Evolutionary conservation across 2,888 invertebrate genomes (phyloP).

Genomic region (Lasioglossum marginatum): DNA sequence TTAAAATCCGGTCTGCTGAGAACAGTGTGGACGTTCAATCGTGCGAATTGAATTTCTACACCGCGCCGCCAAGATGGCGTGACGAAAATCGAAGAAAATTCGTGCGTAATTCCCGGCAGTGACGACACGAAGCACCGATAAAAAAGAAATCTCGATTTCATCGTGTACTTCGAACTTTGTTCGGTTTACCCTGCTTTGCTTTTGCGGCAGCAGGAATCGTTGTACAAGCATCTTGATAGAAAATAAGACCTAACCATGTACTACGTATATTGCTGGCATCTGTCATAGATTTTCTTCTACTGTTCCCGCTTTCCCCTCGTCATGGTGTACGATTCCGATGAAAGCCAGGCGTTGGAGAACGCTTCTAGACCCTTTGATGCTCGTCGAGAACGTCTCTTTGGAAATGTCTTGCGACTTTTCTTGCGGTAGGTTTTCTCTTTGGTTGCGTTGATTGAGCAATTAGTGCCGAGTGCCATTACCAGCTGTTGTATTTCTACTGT

Average conservation of each 20-base stretch:
- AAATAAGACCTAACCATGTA: constrained; percentile 39
- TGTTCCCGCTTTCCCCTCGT: not conserved
- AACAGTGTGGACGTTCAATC: not conserved
- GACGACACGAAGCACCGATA: constrained; percentile 35
- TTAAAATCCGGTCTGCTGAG: not conserved
- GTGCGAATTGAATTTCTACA: not conserved
- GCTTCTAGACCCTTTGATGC: not conserved
- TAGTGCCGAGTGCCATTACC: not conserved
- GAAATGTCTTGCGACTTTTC: not conserved
- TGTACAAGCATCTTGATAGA: constrained; percentile 34
- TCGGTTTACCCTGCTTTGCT: constrained; percentile 10
- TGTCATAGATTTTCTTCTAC: constrained; percentile 8
- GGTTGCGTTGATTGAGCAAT: not conserved
- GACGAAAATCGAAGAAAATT: not conserved
- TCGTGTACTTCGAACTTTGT: constrained; percentile 21
- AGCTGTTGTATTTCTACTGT: not conserved
- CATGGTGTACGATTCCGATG: constrained; percentile 29
- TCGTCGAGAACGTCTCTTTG: not conserved
- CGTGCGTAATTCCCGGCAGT: constrained; percentile 34
- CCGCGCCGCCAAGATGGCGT: not conserved
- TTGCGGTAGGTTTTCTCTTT: not conserved
- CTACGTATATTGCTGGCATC: constrained; percentile 35
- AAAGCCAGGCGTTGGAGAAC: constrained; percentile 23
- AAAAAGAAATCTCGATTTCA: constrained; percentile 16
- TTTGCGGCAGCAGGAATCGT: constrained; percentile 15